Base-by-base conservation (phyloP, 2,888 invertebrate species). In the Dexiosoma caninum region DNA sequence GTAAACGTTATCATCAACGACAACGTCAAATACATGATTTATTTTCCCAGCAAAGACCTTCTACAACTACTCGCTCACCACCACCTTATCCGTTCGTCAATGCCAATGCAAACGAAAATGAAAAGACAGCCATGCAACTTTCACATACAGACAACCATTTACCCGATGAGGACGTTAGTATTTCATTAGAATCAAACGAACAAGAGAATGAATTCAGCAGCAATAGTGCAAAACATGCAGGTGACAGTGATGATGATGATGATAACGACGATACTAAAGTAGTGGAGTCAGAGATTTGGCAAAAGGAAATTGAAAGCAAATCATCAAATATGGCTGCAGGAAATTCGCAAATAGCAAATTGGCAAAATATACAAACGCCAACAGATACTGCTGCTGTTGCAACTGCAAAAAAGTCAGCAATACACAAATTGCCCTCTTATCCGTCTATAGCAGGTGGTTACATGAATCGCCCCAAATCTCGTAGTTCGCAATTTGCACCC, bases 401-500 rank as follows among this genome's bases (percentile, higher is more conserved):
- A 19, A 70, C 83, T 30, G 83, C 85, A 6, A 83, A 84, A 1
- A 87, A 88, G 62, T 84, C 87, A 37, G 86, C 86, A 0, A 81
- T 87, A 12, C 86, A 83, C 21, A 85, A 86, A 53, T 67, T 87
- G 9, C 88, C 88, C 14, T 84, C 86, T 19, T 87, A 87, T 74
- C 86, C 87, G 66, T 85, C 87, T 40, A 86, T 87, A 5, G 79
- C 84, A 2, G 85, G 85, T 51, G 86, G 85, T 67, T 88, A 85
- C 12, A 82, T 87, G 70, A 86, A 86, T 67, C 85, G 85, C 16
- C 88, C 87, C 62, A 86, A 87, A 81, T 88, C 88, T 66, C 86
- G 85, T 19, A 86, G 86, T 35, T 85, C 88, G 4, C 88, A 88
- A 81, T 88, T 88, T 70, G 86, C 88, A 67, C 85, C 88, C 6